Evolutionary conservation across 2,113 vertebrate genomes (phyloP).

Genomic region (Nycticorax nycticorax): DNA sequence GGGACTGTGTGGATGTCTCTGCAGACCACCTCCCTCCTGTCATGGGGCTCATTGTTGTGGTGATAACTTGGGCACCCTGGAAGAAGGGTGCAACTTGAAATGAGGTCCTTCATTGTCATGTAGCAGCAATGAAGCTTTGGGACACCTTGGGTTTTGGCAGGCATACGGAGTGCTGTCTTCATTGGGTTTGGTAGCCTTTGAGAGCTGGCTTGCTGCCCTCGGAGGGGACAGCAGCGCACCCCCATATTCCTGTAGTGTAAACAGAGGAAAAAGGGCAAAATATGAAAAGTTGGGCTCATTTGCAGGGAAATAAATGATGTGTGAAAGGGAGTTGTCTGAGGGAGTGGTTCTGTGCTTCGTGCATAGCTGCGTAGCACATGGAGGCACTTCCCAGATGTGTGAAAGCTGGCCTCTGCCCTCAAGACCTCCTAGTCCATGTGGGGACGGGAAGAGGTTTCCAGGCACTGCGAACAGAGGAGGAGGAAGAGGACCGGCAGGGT

Average conservation of each 20-base stretch:
- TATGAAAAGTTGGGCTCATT: background rate
- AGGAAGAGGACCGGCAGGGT: background rate
- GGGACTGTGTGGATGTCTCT: background rate
- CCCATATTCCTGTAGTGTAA: background rate
- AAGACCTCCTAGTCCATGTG: background rate
- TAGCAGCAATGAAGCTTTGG: background rate
- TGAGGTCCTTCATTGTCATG: background rate
- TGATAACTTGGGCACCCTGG: background rate
- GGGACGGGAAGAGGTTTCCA: background rate
- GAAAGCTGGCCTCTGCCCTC: background rate
- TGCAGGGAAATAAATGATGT: background rate
- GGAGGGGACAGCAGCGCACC: accelerated
- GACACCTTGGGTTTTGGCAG: background rate
- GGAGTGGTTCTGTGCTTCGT: background rate
- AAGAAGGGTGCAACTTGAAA: background rate
- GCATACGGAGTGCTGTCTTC: accelerated
- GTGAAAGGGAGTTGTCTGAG: background rate
- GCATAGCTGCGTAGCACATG: accelerated
- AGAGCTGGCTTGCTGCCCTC: background rate
- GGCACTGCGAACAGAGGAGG: background rate
- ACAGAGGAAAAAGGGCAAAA: background rate
- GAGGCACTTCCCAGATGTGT: background rate
- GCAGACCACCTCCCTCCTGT: background rate
- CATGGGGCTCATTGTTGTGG: accelerated
- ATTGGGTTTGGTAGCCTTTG: background rate